Base-by-base conservation (phyloP, 2,113 vertebrate species). In the Oostethus manadensis region DNA sequence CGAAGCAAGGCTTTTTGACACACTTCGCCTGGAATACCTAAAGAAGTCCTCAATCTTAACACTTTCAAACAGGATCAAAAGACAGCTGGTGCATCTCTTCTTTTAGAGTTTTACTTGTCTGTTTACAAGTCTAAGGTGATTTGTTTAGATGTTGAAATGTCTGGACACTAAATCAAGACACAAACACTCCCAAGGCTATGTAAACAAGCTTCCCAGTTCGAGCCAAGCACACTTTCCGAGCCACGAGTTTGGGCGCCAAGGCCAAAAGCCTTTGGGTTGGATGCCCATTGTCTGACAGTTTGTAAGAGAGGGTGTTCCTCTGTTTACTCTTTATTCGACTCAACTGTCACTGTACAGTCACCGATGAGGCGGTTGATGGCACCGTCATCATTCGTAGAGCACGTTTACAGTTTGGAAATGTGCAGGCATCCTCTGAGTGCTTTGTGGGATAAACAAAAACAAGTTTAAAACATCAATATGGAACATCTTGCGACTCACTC, bases 151-250 rank as follows among this genome's bases (percentile, higher is more conserved):
- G 63, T 82, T 77, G 68, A 85, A 88, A 83, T 78, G 75, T 62
- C 78, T 81, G 70, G 68, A 81, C 82, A 84, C 83, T 78, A 80
- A 84, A 88, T 83, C 66, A 78, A 80, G 78, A 80, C 80, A 86
- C 78, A 83, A 85, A 88, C 80, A 84, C 73, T 77, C 77, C 70
- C 66, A 77, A 79, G 78, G 79, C 78, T 77, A 82, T 83, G 75
- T 83, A 86, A 88, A 86, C 83, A 85, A 70, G 62, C 66, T 68
- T 78, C 74, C 68, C 60, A 67, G 44, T 73, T 78, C 61, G 58
- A 82, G 74, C 71, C 58, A 81, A 46, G 66, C 64, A 66, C 53
- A 68, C 50, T 84, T 70, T 77, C 70, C 70, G 67, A 73, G 67
- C 73, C n/a, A 80, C 78, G 73, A 79, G 71, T 65, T 61, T 53